Evolutionary conservation across 2,797 vertebrate genomes (phyloP), one percentile per base, ranked within the genome.

Genomic region (Tauraco hartlaubi): DNA sequence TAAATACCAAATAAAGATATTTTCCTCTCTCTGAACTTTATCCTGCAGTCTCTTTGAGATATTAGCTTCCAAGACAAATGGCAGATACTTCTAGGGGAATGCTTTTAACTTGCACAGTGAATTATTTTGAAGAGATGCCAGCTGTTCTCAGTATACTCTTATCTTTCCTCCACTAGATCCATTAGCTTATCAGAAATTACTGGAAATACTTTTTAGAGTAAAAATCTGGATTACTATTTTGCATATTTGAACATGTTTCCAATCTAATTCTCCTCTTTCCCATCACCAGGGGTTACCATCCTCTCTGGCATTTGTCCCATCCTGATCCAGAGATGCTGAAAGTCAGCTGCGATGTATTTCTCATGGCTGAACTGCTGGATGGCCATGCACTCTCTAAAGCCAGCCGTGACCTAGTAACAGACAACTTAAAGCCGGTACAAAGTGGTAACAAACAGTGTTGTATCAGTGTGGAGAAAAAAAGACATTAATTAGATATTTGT

Each of bases 11-110:
- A 91, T 82, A 90, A 73, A 94, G 85, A 44, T 54, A 72, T 88
- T 83, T 95, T 94, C 41, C 68, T 83, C 68, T 72, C 31, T 49
- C 66, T 88, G 76, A 90, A 84, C 83, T 94, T 92, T 84, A 59
- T 92, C 76, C 73, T 93, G 29, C 41, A 33, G 79, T 80, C 68
- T 74, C 83, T 83, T 48, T 72, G 79, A 88, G 58, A 92, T 12
- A 77, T 44, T 48, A 49, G 31, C 58, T 94, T 94, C 64, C 52
- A 85, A 80, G 48, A 62, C 20, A 52, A 93, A 49, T 0, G 0
- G 25, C 29, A 72, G 39, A 78, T 52, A 49, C 25, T 85, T 80
- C 19, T 61, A 69, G 21, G 28, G 58, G 62, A 94, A 92, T 64
- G 13, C 37, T 93, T 93, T 78, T 64, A 54, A 84, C 33, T 84